Conservation (phyloP, 2,888 invertebrate genomes). For the Spodoptera exigua region DNA sequence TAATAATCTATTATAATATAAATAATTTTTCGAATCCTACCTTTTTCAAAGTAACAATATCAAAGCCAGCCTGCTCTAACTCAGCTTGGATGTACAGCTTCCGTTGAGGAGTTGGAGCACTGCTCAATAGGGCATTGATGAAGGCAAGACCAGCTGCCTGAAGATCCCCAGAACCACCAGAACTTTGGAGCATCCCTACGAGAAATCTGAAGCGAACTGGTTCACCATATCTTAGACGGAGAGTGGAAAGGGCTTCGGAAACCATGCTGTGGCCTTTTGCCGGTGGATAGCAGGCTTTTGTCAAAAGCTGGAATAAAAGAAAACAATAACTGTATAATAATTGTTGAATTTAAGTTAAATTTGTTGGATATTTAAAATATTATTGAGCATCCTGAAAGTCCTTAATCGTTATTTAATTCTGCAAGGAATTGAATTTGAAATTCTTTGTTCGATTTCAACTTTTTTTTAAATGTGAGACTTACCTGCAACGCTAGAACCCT, state of each 20-base stretch:
- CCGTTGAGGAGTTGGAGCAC: constrained; percentile 93
- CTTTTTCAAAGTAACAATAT: constrained; percentile 90
- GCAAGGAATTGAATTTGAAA: too few relatives aligned
- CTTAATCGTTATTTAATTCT: too few relatives aligned
- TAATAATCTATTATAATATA: too few relatives aligned
- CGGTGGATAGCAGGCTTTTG: constrained; percentile 93
- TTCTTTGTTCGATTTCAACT: too few relatives aligned
- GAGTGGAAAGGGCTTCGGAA: constrained; percentile 96
- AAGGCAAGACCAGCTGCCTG: constrained; percentile 95
- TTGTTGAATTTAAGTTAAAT: too few relatives aligned
- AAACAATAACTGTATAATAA: too few relatives aligned
- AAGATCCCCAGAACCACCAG: constrained; percentile 92
- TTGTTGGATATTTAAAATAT: too few relatives aligned
- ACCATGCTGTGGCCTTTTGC: constrained; percentile 95
- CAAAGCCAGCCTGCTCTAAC: constrained; percentile 94
- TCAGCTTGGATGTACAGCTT: constrained; percentile 96
- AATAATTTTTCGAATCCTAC: constrained; percentile 64
- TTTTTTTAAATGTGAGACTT: constrained; percentile 18
- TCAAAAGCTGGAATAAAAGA: constrained; percentile 91
- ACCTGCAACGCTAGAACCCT: constrained; percentile 96
- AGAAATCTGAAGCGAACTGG: constrained; percentile 97
- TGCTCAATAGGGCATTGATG: constrained; percentile 94
- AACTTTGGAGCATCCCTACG: constrained; percentile 95
- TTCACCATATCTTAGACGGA: constrained; percentile 96
- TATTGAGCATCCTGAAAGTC: too few relatives aligned